Base-by-base conservation (phyloP, 2,888 invertebrate genomes). In the Melanostoma scalare region DNA sequence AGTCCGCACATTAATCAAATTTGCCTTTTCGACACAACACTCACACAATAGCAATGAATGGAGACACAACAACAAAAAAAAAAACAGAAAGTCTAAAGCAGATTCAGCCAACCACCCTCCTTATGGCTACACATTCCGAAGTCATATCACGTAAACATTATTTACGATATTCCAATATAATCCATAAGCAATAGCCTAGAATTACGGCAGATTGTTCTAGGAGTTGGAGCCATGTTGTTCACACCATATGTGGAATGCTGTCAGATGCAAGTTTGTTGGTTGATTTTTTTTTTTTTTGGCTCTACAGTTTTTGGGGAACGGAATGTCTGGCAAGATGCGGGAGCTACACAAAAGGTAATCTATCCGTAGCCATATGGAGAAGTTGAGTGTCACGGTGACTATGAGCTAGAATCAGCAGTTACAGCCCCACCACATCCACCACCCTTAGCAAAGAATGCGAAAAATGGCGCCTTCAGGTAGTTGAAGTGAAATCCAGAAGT, bases 131-230 rank as follows among this genome's bases (percentile, higher is more conserved):
- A 56, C 48, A 85, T 86, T 86, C 71, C 69, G 31, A 50, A 86
- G 78, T 86, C 86, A 79, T 84, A 86, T 87, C 89, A 89, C 89
- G 89, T 89, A 88, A 87, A 87, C 88, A 89, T 89, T 89, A 88
- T 89, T 88, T 89, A 88, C 89, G 89, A 89, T 89, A 89, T 89
- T 89, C 89, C 89, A 88, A 89, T 89, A 89, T 89, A 89, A 89
- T 89, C 89, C 89, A 88, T 75, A 84, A 84, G 84, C 84, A 84
- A 84, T 84, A 78, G 84, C 53, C 79, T 71, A 67, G 84, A 69
- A 84, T 79, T 79, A 61, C 79, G 65, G 71, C 65, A 84, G 84
- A 84, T 84, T 84, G 79, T 72, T 79, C 44, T 71, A 79, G 67
- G 79, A 79, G 79, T 60, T 72, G 79, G 38, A 48, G 63, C 36